Evolutionary conservation across 2,113 vertebrate species (phyloP).

Genomic region (Cardinalis cardinalis): DNA sequence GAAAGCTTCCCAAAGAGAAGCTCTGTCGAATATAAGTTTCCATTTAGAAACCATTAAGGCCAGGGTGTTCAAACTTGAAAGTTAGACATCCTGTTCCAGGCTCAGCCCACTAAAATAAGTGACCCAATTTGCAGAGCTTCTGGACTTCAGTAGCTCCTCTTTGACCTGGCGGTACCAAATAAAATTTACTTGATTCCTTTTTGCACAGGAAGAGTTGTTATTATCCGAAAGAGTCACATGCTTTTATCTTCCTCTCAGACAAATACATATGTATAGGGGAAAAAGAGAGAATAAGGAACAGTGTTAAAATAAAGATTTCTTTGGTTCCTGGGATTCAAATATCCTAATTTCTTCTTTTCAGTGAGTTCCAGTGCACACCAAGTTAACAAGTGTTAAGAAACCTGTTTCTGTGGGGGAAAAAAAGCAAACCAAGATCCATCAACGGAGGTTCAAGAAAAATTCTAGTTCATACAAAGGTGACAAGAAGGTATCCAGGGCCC

Average conservation of each 20-base stretch:
- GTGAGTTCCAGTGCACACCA: background rate
- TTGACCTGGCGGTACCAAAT: background rate
- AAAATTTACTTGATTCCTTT: background rate
- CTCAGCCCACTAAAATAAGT: constrained; percentile 44
- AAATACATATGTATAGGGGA: background rate
- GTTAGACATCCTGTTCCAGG: constrained; percentile 50
- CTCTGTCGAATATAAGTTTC: constrained; percentile 19
- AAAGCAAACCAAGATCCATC: background rate
- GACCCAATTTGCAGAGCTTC: constrained; percentile 38
- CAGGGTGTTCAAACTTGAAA: constrained; percentile 26
- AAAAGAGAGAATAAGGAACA: background rate
- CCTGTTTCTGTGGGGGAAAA: background rate
- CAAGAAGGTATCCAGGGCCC: background rate
- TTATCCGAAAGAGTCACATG: background rate
- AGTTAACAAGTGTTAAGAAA: background rate
- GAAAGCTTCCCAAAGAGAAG: constrained; percentile 29
- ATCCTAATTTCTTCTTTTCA: background rate
- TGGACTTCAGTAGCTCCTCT: background rate
- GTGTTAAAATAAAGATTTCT: background rate
- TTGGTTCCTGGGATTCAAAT: background rate
- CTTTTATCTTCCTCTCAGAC: background rate
- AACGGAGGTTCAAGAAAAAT: background rate
- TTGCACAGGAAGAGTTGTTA: background rate
- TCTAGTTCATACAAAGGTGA: background rate
- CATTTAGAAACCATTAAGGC: constrained; percentile 51